Conservation (phyloP, 2,888 invertebrate species). For the Athripsodes cinereus region DNA sequence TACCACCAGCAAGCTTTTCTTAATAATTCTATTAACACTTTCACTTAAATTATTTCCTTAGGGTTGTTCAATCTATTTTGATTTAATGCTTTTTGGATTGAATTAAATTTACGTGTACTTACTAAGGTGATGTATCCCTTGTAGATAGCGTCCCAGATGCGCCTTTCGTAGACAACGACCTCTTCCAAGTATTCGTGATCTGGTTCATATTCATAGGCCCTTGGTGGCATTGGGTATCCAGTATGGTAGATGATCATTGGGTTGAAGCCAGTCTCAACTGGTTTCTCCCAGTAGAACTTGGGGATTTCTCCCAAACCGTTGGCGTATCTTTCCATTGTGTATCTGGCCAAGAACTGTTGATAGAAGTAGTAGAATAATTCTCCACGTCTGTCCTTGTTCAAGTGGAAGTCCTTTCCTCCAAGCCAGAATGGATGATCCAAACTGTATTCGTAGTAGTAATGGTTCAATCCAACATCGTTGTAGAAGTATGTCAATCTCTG, state of each 20-base stretch:
- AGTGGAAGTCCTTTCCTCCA: slow-evolving; percentile 44
- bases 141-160: slow-evolving; percentile 41
- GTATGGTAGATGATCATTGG: slow-evolving; percentile 56
- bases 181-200: slow-evolving; percentile 37
- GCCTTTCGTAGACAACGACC: slow-evolving; percentile 34
- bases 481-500: slow-evolving; percentile 60
- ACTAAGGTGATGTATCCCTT: slow-evolving; percentile 33
- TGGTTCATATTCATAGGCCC: slow-evolving; percentile 44
- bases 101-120: too few species aligned
- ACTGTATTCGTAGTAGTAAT: slow-evolving; percentile 61
- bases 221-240: slow-evolving; percentile 54
- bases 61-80: not conserved
- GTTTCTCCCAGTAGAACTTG: slow-evolving; percentile 47
- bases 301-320: slow-evolving; percentile 57
- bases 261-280: slow-evolving; percentile 49
- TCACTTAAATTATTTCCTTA: too few species aligned
- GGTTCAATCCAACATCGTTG: slow-evolving; percentile 63
- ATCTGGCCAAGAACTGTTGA: slow-evolving; percentile 62
- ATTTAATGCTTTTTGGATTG: not conserved
- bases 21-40: too few species aligned
- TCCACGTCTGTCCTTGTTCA: slow-evolving; percentile 54
- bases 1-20: too few species aligned
- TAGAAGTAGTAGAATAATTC: slow-evolving; percentile 60
- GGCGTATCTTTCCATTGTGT: slow-evolving; percentile 62
- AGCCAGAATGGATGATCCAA: slow-evolving; percentile 59